A percentile compares a stretch with the other conserved stretches of the same genome.
These are phyloP conservation scores for Rhizoglyphus robini DNA, from an alignment of 1,140 invertebrate genomes.

Conservation along the genomic window DNA sequence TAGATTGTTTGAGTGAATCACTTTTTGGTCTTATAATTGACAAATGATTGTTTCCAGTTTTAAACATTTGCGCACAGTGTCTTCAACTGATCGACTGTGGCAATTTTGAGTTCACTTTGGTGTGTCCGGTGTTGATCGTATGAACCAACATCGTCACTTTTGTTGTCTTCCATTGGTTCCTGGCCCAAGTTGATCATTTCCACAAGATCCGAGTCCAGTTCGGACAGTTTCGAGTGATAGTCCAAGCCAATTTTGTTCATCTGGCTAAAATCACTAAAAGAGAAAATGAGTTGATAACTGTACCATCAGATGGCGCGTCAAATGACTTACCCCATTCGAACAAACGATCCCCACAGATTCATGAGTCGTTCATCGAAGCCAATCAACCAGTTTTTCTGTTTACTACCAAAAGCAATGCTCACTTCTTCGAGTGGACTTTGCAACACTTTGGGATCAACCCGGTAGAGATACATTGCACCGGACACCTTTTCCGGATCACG, in stretches of 20 bases:
- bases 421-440: background rate
- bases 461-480: background rate
- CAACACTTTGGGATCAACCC: slow-evolving; percentile 10
- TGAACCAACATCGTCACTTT: too few species aligned
- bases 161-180: too few species aligned
- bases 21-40: too few species aligned
- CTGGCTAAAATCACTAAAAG: background rate
- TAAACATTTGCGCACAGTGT: too few species aligned
- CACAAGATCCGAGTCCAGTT: background rate
- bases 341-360: background rate
- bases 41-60: too few species aligned
- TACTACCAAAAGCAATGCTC: background rate
- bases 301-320: background rate
- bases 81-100: too few species aligned
- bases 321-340: background rate
- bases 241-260: background rate
- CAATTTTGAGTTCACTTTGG: too few species aligned
- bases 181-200: background rate
- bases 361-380: slow-evolving; percentile 11
- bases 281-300: background rate
- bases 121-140: too few species aligned
- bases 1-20: too few species aligned
- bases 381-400: background rate
- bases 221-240: background rate
- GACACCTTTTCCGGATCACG: background rate